A percentile compares a stretch with the other conserved stretches of the same genome.
These are phyloP conservation scores for Quadriops clusia DNA, from an alignment of 2,888 invertebrate species.

Conservation along the genomic window DNA sequence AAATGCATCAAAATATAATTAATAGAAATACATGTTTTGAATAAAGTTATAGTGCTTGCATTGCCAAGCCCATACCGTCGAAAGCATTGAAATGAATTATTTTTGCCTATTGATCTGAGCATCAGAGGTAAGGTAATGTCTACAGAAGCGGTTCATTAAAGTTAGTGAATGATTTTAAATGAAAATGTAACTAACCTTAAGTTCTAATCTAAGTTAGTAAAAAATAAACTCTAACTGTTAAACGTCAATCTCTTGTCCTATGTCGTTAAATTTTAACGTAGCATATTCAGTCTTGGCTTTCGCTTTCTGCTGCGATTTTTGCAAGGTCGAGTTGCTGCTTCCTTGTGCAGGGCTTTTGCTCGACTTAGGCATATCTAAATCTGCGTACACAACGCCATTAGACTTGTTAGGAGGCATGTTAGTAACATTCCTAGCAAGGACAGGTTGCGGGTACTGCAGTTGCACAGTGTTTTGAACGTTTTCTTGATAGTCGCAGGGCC, in stretches of 20 bases:
- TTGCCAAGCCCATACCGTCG: no score
- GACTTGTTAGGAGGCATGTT: slow-evolving; percentile 22
- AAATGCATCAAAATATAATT: no score
- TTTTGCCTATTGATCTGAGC: no score
- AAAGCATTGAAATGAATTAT: no score
- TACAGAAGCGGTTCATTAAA: no score
- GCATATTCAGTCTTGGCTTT: slow-evolving; percentile 48
- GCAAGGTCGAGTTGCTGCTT: slow-evolving; percentile 12
- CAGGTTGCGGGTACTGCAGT: slow-evolving; percentile 36
- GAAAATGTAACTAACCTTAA: slow-evolving; percentile 24
- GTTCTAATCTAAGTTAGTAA: slow-evolving; percentile 21
- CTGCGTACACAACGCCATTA: slow-evolving; percentile 39
- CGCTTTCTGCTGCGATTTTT: slow-evolving; percentile 26
- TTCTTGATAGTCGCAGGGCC: slow-evolving; percentile 31
- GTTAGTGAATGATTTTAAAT: no score
- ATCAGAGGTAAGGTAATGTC: no score
- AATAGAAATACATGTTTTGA: no score
- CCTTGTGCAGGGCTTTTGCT: slow-evolving; percentile 15
- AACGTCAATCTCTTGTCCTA: slow-evolving; percentile 56
- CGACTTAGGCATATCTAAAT: slow-evolving; percentile 35
- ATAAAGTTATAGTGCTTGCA: no score
- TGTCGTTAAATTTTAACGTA: slow-evolving; percentile 54
- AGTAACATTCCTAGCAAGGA: slow-evolving; percentile 24
- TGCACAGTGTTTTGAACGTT: slow-evolving; percentile 32
- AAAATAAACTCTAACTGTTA: slow-evolving; percentile 36